phyloP scores from a whole-genome alignment of 1,140 invertebrate species.

The Drosophila chauvacae region DNA sequence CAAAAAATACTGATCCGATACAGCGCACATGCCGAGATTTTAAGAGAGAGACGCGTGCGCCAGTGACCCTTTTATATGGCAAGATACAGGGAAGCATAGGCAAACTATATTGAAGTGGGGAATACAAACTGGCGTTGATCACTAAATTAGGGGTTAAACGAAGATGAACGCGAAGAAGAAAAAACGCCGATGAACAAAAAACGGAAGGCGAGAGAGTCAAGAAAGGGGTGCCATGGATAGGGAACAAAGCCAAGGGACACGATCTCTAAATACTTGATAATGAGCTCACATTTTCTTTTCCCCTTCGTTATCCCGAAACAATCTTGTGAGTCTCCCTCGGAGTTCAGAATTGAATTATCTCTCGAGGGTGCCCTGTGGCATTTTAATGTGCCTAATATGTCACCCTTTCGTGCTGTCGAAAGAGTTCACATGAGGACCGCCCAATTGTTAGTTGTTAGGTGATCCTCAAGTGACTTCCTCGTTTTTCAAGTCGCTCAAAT shows the following conservation, averaged over 20 bases:
- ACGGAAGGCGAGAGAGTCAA: slow-evolving; percentile 52
- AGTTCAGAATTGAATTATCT: slow-evolving; percentile 72
- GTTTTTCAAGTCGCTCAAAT: slow-evolving; percentile 60
- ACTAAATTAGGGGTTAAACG: slow-evolving; percentile 75
- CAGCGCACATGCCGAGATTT: slow-evolving; percentile 71
- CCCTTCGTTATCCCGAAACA: slow-evolving; percentile 16
- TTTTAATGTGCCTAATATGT: slow-evolving; percentile 81
- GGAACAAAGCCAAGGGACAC: slow-evolving; percentile 62
- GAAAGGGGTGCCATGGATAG: slow-evolving; percentile 62
- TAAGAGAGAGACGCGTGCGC: slow-evolving; percentile 51
- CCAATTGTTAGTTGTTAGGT: slow-evolving; percentile 44
- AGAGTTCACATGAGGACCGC: slow-evolving; percentile 70
- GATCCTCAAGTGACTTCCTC: slow-evolving; percentile 55
- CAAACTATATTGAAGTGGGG: slow-evolving; percentile 43
- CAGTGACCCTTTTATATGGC: slow-evolving; percentile 47
- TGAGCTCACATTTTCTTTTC: slow-evolving; percentile 62
- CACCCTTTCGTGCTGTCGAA: slow-evolving; percentile 52
- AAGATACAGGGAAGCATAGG: slow-evolving; percentile 42
- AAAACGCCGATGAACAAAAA: slow-evolving; percentile 45
- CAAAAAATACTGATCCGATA: slow-evolving; percentile 37
- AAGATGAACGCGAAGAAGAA: slow-evolving; percentile 50
- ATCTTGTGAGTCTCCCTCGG: slow-evolving; percentile 27
- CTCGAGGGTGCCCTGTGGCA: slow-evolving; percentile 63
- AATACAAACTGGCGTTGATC: slow-evolving; percentile 44
- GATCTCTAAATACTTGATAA: slow-evolving; percentile 76